These are phyloP conservation scores for Bedellia somnulentella DNA, from an alignment of 2,888 invertebrate genomes.

Conservation along the genomic window DNA sequence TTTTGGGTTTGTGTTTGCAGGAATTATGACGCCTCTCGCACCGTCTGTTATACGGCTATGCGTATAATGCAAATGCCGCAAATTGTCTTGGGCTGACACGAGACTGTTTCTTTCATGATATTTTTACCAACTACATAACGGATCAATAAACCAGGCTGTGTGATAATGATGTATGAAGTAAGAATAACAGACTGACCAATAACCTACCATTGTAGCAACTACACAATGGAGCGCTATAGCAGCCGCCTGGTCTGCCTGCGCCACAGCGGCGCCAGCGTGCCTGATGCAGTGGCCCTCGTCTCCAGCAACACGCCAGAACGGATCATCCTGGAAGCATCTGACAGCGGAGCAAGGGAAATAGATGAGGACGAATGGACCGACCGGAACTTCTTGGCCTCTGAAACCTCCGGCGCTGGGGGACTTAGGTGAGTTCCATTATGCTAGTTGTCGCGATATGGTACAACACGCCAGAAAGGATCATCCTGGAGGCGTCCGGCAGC, in stretches of 20 bases:
- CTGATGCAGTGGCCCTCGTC: conserved; percentile 11
- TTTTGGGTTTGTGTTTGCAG: too few species aligned
- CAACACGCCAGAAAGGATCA: conserved; percentile 45
- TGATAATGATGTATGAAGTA: too few species aligned
- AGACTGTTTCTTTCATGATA: too few species aligned
- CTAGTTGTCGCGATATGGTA: too few species aligned
- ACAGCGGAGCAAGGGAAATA: conserved; percentile 64
- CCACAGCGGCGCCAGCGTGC: conserved; percentile 24
- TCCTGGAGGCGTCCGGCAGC: conserved; percentile 35
- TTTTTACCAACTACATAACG: too few species aligned
- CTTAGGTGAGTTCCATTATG: too few species aligned
- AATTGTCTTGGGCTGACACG: too few species aligned
- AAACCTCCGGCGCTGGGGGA: conserved; percentile 50
- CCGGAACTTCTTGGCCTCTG: conserved; percentile 85
- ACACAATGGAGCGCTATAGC: conserved; percentile 41
- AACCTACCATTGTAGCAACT: conserved; percentile 25
- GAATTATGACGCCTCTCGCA: too few species aligned
- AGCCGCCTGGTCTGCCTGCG: conserved; percentile 37
- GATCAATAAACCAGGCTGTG: too few species aligned
- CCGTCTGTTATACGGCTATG: too few species aligned
- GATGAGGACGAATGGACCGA: conserved; percentile 97
- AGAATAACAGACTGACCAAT: background rate
- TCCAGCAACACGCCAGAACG: conserved; percentile 30
- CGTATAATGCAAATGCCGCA: too few species aligned
- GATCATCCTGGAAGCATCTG: conserved; percentile 39